Percentiles rank a stretch among this genome's conserved stretches.
Conservation (phyloP, 1,140 invertebrate species). For the Bombus impatiens region DNA sequence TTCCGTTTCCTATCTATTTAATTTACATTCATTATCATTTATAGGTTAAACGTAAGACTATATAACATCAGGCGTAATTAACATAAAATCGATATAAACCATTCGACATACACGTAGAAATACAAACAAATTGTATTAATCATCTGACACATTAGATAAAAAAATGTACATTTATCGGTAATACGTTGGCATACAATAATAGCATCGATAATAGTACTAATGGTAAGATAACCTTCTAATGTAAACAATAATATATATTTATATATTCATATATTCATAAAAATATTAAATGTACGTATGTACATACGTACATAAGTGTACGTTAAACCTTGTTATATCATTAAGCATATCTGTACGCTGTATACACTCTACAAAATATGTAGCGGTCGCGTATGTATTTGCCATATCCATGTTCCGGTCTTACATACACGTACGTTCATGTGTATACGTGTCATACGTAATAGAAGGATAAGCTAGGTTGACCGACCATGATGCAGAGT, state of each 20-base stretch:
- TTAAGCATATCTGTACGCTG: conserved; percentile 11
- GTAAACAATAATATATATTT: conserved; percentile 5
- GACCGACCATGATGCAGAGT: conserved; percentile 48
- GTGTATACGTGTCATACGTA: conserved; percentile 15
- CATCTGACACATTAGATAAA: background rate
- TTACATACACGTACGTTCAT: background rate
- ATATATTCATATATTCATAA: background rate
- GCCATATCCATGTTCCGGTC: background rate
- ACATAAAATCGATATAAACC: background rate
- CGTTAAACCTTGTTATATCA: conserved; percentile 35
- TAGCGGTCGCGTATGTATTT: background rate
- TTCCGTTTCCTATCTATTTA: background rate
- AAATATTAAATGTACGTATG: background rate
- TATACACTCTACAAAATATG: conserved; percentile 5
- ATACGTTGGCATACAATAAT: conserved; percentile 10
- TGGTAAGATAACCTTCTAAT: conserved; percentile 7
- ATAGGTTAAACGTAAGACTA: no score
- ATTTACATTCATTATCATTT: background rate
- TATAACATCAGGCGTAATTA: background rate
- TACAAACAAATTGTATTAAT: background rate
- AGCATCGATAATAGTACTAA: background rate
- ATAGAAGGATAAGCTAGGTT: conserved; percentile 48
- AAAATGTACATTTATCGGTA: conserved; percentile 20
- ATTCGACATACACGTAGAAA: background rate
- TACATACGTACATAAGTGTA: background rate